Evolutionary conservation across 2,888 invertebrate species (phyloP).

Genomic region (Ophion obscuratus): DNA sequence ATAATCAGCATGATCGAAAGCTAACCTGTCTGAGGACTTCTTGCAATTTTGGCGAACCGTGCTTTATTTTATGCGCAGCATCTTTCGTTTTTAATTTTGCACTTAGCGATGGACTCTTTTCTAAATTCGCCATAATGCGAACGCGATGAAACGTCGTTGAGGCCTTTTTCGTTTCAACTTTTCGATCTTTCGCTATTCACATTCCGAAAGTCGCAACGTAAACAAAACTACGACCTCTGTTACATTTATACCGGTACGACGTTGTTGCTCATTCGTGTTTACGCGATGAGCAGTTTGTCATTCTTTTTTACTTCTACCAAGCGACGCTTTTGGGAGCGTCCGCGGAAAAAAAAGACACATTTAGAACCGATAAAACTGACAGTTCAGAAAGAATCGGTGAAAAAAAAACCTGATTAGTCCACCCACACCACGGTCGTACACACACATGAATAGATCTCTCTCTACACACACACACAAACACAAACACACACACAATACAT

Average conservation of each 20-base stretch:
- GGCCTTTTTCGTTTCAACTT: not conserved
- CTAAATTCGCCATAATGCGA: constrained; percentile 69
- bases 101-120: constrained; percentile 70
- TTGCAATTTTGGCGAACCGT: constrained; percentile 82
- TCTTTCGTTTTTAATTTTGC: constrained; percentile 75
- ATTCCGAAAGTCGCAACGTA: not conserved
- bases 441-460: no score
- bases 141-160: not conserved
- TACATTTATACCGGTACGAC: constrained; percentile 14
- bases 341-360: not conserved
- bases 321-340: not conserved
- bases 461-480: no score
- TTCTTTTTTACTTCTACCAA: not conserved
- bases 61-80: constrained; percentile 74
- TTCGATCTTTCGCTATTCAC: not conserved
- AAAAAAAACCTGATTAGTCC: no score
- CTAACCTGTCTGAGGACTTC: constrained; percentile 82
- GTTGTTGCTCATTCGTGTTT: not conserved
- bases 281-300: not conserved
- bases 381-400: not conserved
- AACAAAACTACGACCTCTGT: constrained; percentile 12
- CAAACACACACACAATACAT: no score
- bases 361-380: not conserved
- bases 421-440: no score
- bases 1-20: not conserved